Evolutionary conservation across 2,113 vertebrate genomes (phyloP), one percentile per base, ranked within the genome.

Genomic region (Anser cygnoides): DNA sequence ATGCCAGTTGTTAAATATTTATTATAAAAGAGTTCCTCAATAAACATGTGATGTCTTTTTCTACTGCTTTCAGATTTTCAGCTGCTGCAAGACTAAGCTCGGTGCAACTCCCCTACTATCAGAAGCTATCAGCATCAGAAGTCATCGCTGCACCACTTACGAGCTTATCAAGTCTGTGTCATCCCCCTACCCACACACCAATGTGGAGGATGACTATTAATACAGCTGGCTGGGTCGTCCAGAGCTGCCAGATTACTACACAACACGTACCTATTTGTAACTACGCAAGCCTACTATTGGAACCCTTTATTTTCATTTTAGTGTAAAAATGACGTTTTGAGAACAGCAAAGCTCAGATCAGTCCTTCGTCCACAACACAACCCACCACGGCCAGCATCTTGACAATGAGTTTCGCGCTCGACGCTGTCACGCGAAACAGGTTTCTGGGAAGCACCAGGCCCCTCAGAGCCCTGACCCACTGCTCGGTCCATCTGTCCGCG

Each of bases 131-230:
- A 57, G 66, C 22, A 93, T 28, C 77, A 91, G 26, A 95, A 95
- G 54, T 65, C 94, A 87, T 57, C 43, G 22, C 72, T 62, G 76
- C 86, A 88, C 37, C 55, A 62, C 77, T 95, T 72, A 75, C 0
- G 3, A 92, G 74, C 33, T 59, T 72, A 91, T 62, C 77, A 82
- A 76, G 35, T 29, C 82, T 87, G 89, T 65, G 90, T 88, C 94
- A 96, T 92, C 91, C 89, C 58, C 91, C 89, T 73, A 54, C 66
- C 84, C 74, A 95, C 93, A 55, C 77, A 85, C 21, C 72, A 76
- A 39, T 5, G 71, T 86, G 63, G 49, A 94, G 92, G 81, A 2
- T 87, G 70, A 93, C 76, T 84, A 94, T 78, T 91, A 93, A 89
- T 49, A 54, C 66, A 87, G 77, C 73, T 70, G 62, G 70, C 77